Base-by-base conservation (phyloP, 1,140 invertebrate species). In the Bilobella aurantiaca region DNA sequence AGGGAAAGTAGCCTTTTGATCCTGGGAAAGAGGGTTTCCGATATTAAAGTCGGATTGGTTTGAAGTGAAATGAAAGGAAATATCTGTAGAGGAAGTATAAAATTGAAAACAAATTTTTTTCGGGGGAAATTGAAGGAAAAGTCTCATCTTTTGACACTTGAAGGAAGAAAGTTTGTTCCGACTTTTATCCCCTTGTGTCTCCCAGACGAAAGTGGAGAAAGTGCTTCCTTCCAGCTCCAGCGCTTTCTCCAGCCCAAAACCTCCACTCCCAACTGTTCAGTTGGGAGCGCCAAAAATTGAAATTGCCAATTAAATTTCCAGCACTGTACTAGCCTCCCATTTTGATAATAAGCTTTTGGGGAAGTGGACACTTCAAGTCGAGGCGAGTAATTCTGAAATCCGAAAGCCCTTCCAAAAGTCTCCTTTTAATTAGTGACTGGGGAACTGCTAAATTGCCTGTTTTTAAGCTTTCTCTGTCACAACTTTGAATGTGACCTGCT, bases 41-140 rank as follows among this genome's bases (percentile, higher is more conserved):
- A 42, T 42, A 42, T 42, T 42, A 42, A 18, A 42, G 8, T 42
- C 34, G 61, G 49, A 62, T 57, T 63, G 49, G 47, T 47, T 57
- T 31, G 28, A 46, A 58, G 42, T 58, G 56, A 58, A 64, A 64
- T 32, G 59, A 65, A 63, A 32, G 47, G 32, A 59, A 65, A 12
- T 53, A 65, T 65, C 58, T 62, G 58, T 37, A 30, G 49, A 42
- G 47, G 63, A 69, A 63, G 49, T 66, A 65, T 69, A 58, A 69
- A 69, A 69, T 66, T 69, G 68, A 69, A 69, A 69, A 64, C 56
- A 69, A 66, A 63, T 69, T 69, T 69, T 53, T 42, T 62, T 37
- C 32, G 46, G 53, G 49, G 37, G 62, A 53, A 65, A 21, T 58
- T 57, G 29, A 12, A 42, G 27, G 23, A n/a, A 5, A 16, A 63